A percentile compares a stretch with the other conserved stretches of the same genome.
These are phyloP conservation scores for Ylistrum balloti DNA, from an alignment of 1,140 invertebrate genomes.

Conservation along the genomic window DNA sequence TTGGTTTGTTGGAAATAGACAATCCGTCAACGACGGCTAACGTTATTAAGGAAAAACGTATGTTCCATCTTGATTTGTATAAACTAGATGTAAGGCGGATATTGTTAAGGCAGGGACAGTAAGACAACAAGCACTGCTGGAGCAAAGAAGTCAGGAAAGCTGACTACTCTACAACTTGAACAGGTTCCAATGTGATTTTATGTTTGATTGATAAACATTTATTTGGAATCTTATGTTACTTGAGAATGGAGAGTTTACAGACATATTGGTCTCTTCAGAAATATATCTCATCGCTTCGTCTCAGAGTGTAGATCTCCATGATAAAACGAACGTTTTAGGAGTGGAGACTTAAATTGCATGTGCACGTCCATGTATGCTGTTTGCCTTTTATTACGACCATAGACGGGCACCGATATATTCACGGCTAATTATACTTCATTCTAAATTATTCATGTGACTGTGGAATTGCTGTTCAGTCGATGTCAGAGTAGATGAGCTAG, in stretches of 20 bases:
- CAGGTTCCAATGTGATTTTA: not conserved
- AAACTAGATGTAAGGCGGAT: no score
- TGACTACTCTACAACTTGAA: not conserved
- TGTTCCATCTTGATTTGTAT: no score
- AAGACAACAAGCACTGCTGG: no score
- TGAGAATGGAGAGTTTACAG: not conserved
- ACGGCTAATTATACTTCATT: not conserved
- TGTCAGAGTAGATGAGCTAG: not conserved
- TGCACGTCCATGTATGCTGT: not conserved
- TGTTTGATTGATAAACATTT: constrained; percentile 9
- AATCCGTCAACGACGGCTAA: no score
- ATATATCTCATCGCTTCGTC: not conserved
- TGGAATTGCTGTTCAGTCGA: not conserved
- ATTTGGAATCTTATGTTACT: not conserved
- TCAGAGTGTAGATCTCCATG: not conserved
- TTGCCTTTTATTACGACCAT: not conserved
- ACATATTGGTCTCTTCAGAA: not conserved
- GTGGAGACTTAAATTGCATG: not conserved
- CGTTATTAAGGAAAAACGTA: no score
- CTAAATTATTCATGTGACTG: constrained; percentile 28
- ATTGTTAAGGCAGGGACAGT: no score
- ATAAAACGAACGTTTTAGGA: not conserved
- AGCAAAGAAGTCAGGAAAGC: no score
- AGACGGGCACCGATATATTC: not conserved
- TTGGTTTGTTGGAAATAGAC: no score